phyloP scores from a whole-genome alignment of 1,140 invertebrate species.

The Drosophila repleta region DNA sequence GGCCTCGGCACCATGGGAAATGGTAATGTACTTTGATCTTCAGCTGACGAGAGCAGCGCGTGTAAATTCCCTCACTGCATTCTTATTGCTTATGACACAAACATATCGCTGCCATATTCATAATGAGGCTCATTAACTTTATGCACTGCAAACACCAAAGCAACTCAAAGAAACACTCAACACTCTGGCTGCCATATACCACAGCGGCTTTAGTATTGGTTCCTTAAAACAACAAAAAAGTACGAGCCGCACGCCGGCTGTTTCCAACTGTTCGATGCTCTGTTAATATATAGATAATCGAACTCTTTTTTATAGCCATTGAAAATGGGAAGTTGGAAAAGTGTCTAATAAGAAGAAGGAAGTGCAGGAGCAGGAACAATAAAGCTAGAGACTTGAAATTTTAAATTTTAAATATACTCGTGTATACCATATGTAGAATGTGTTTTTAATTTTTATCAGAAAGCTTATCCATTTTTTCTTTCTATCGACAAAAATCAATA shows the following conservation, averaged over 20 bases:
- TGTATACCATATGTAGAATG: too few relatives aligned
- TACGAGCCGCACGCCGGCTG: not conserved
- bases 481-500: too few relatives aligned
- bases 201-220: conserved; percentile 9
- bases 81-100: conserved; percentile 66
- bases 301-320: too few relatives aligned
- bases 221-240: conserved; percentile 1
- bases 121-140: conserved; percentile 79
- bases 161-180: conserved; percentile 46
- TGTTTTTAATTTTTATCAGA: too few relatives aligned
- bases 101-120: conserved; percentile 79
- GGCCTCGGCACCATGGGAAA: conserved; percentile 43
- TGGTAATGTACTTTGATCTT: conserved; percentile 69
- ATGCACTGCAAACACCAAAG: conserved; percentile 54
- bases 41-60: conserved; percentile 54
- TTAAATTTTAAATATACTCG: too few relatives aligned
- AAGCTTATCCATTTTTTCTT: too few relatives aligned
- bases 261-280: conserved; percentile 1
- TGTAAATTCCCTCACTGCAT: conserved; percentile 60
- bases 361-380: too few relatives aligned
- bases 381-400: too few relatives aligned
- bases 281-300: too few relatives aligned
- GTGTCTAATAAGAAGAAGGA: too few relatives aligned
- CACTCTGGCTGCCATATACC: conserved; percentile 49
- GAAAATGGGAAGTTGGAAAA: too few relatives aligned